Conservation (phyloP, 2,113 vertebrate species). For the Clarias macrocephalus region DNA sequence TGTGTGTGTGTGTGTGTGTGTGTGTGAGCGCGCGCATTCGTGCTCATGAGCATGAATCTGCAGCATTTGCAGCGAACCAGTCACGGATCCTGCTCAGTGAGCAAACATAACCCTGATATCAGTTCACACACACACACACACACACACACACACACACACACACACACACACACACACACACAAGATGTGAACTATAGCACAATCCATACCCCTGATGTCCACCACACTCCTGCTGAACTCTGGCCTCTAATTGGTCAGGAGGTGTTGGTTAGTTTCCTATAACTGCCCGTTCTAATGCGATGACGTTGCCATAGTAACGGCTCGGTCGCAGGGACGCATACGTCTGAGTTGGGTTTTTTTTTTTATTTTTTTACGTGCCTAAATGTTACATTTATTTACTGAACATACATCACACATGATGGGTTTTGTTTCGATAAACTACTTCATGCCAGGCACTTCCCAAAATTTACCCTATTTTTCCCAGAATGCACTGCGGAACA, state of each 20-base stretch:
- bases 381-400: no score
- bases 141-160: not conserved
- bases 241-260: not conserved
- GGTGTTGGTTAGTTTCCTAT: not conserved
- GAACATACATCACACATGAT: not conserved
- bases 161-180: not conserved
- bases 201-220: not conserved
- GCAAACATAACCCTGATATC: conserved; percentile 28
- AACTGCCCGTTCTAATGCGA: not conserved
- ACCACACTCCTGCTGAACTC: not conserved
- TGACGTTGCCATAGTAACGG: not conserved
- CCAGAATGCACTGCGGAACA: not conserved
- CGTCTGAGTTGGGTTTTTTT: no score
- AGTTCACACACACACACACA: not conserved
- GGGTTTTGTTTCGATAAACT: not conserved
- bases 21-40: not conserved
- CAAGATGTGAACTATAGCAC: not conserved
- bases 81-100: not conserved
- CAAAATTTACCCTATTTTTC: not conserved
- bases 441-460: no score
- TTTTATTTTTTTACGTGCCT: no score
- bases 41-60: not conserved
- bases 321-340: not conserved
- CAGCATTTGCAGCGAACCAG: not conserved
- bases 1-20: conserved; percentile 1